phyloP scores from a whole-genome alignment of 2,797 vertebrate genomes.

The Tinamus major region DNA sequence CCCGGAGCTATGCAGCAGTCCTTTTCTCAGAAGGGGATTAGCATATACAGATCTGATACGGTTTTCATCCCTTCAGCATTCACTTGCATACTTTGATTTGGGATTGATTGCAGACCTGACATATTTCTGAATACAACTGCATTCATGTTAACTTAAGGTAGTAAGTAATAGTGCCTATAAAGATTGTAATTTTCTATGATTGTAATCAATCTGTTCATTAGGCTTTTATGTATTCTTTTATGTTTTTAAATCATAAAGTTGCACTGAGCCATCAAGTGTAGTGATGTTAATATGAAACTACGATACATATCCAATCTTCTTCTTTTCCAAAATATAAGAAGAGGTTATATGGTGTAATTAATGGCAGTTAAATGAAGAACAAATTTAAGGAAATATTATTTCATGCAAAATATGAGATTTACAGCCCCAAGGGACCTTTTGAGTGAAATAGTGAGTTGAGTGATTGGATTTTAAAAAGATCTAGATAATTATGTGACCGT shows the following conservation, averaged over 20 bases:
- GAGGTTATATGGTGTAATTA: conserved; percentile 38
- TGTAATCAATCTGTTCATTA: not conserved
- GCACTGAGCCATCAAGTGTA: not conserved
- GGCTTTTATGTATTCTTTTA: not conserved
- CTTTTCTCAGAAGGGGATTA: not conserved
- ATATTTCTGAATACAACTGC: not conserved
- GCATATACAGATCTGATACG: not conserved
- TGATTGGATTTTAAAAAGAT: conserved; percentile 53
- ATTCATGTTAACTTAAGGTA: not conserved
- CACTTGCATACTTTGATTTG: not conserved
- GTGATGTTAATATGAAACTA: not conserved
- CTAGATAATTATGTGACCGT: conserved; percentile 59
- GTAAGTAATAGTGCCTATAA: not conserved
- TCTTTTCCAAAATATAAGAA: not conserved
- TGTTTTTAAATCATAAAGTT: not conserved
- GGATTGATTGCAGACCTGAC: not conserved
- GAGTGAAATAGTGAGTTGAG: conserved; percentile 36
- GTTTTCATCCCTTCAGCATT: not conserved
- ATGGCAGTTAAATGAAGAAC: conserved; percentile 44
- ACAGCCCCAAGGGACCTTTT: conserved; percentile 37
- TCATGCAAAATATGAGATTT: conserved; percentile 38
- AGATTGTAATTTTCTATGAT: not conserved
- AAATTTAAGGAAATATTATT: conserved; percentile 55
- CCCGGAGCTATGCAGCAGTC: not conserved
- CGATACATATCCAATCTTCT: not conserved